Evolutionary conservation across 2,888 invertebrate species (phyloP).

Genomic region (Orchesellides sinensis): DNA sequence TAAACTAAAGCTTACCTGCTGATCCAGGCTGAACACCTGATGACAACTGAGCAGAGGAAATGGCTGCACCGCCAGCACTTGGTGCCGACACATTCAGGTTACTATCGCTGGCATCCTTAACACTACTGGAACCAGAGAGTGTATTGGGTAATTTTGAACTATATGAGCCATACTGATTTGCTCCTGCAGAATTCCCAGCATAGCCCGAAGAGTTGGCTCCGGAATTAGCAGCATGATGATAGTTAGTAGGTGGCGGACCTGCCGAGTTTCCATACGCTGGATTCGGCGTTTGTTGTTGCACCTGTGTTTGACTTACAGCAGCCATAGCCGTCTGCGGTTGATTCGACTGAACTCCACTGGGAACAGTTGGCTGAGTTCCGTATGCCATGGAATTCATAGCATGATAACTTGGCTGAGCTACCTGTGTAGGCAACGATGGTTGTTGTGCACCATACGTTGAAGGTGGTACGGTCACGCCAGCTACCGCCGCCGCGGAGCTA

Average conservation of each 20-base stretch:
- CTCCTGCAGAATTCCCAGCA: constrained; percentile 63
- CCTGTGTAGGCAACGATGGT: constrained; percentile 60
- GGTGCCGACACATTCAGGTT: constrained; percentile 67
- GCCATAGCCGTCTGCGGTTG: constrained; percentile 61
- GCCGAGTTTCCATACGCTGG: constrained; percentile 52
- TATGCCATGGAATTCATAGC: constrained; percentile 67
- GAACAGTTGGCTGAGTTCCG: constrained; percentile 66
- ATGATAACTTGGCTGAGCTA: constrained; percentile 65
- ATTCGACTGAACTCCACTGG: constrained; percentile 65
- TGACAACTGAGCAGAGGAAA: constrained; percentile 71
- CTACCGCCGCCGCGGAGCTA: constrained; percentile 52
- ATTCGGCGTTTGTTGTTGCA: constrained; percentile 54
- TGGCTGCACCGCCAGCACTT: constrained; percentile 65
- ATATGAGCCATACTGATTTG: constrained; percentile 71
- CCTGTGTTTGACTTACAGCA: constrained; percentile 41
- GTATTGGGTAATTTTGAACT: constrained; percentile 68
- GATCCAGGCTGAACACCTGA: constrained; percentile 70
- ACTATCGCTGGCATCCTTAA: constrained; percentile 70
- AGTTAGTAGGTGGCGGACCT: constrained; percentile 64
- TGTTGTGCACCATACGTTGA: constrained; percentile 66
- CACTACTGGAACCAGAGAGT: constrained; percentile 50
- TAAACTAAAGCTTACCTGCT: constrained; percentile 65
- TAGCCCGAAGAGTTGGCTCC: constrained; percentile 62
- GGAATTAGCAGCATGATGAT: constrained; percentile 66
- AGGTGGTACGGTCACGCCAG: constrained; percentile 41